A percentile compares a stretch with the other conserved stretches of the same genome.
Evolutionary conservation across 2,888 invertebrate genomes (phyloP).

Genomic region (Alviniconcha strummeri): DNA sequence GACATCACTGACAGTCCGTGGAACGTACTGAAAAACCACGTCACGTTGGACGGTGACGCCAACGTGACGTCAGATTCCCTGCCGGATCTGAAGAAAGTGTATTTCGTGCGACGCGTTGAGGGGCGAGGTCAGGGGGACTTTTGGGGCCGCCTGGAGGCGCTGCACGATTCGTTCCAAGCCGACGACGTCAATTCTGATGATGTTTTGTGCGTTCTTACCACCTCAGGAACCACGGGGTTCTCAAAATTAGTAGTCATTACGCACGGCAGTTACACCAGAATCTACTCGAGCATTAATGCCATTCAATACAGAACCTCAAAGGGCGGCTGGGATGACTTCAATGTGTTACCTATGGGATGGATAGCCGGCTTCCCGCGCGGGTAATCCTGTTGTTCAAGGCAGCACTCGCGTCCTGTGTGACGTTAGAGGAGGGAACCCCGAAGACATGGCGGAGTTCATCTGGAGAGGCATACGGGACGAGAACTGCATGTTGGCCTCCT

Average conservation of each 20-base stretch:
- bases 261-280: not conserved
- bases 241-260: not conserved
- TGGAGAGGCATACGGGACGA: not conserved
- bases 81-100: not conserved
- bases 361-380: not conserved
- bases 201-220: not conserved
- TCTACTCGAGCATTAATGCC: no score
- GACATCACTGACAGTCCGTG: slow-evolving; percentile 28
- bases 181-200: slow-evolving; percentile 12
- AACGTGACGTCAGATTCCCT: slow-evolving; percentile 2
- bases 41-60: not conserved
- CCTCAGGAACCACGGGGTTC: slow-evolving; percentile 17
- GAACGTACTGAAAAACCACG: slow-evolving; percentile 23
- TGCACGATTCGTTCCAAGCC: slow-evolving; percentile 1
- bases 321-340: no score
- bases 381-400: not conserved
- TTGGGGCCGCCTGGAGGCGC: slow-evolving; percentile 19
- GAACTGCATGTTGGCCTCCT: not conserved
- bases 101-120: not conserved
- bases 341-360: slow-evolving; percentile 2
- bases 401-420: not conserved
- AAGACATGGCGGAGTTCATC: slow-evolving; percentile 1
- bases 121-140: not conserved
- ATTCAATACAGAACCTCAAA: no score
- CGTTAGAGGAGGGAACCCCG: slow-evolving; percentile 1